Evolutionary conservation across 2,797 vertebrate species (phyloP).

Genomic region (Enteromius viviparus): DNA sequence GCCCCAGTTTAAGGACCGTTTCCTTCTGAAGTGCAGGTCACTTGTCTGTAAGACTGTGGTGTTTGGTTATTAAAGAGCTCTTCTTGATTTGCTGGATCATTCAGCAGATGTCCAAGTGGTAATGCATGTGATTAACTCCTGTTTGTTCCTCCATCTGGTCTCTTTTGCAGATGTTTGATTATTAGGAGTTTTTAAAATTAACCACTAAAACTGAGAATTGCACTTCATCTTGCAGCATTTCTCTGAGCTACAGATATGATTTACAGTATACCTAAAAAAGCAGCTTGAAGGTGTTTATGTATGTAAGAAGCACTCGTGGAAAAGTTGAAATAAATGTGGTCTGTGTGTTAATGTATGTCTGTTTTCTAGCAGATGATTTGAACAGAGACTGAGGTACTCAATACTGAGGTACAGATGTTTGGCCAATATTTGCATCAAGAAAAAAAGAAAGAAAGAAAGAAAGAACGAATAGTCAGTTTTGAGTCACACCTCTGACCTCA

Average conservation of each 20-base stretch:
- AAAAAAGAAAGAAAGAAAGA: background rate
- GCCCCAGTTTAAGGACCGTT: background rate
- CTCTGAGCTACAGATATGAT: background rate
- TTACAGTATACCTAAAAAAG: background rate
- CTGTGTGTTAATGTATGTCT: background rate
- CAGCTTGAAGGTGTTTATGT: background rate
- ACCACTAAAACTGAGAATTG: background rate
- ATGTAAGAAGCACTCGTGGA: background rate
- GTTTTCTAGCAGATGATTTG: background rate
- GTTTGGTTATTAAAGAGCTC: conserved; percentile 8
- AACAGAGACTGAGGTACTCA: background rate
- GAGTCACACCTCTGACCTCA: background rate
- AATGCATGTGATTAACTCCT: conserved; percentile 22
- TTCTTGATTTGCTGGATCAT: background rate
- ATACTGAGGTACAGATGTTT: too few relatives aligned
- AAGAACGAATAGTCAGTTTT: background rate
- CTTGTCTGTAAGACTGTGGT: background rate
- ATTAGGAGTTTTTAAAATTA: background rate
- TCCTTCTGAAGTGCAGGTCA: background rate
- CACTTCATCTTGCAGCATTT: background rate
- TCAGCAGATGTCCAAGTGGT: background rate
- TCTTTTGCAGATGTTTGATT: background rate
- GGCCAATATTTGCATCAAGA: background rate
- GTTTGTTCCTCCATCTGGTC: background rate
- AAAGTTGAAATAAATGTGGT: background rate